These are phyloP conservation scores for Conopomorpha cramerella DNA, from an alignment of 1,140 invertebrate species.

Conservation along the genomic window DNA sequence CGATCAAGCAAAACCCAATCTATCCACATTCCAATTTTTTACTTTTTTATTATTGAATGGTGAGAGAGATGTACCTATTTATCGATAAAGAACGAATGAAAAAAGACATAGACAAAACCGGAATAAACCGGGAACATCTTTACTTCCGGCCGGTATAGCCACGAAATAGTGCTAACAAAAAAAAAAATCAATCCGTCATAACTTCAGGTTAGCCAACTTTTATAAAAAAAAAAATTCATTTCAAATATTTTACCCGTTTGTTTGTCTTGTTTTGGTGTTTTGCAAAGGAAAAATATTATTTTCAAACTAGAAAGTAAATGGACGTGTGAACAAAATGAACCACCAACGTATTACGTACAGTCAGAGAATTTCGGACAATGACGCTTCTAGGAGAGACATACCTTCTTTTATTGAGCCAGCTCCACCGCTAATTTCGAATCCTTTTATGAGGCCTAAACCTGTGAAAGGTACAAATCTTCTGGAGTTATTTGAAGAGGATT, in stretches of 20 bases:
- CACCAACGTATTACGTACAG: constrained; percentile 8
- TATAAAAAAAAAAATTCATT: not conserved
- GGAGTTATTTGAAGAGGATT: constrained; percentile 37
- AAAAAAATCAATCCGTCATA: not conserved
- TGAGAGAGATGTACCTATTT: too few species aligned
- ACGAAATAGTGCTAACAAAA: too few species aligned
- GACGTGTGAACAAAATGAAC: not conserved
- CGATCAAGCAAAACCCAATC: too few species aligned
- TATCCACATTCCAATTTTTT: too few species aligned
- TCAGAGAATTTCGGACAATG: constrained; percentile 22
- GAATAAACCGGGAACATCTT: too few species aligned
- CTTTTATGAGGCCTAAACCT: constrained; percentile 45
- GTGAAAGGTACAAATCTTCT: constrained; percentile 42
- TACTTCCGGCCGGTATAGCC: too few species aligned
- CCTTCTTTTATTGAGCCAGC: constrained; percentile 50
- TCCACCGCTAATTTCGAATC: constrained; percentile 46
- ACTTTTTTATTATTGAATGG: too few species aligned
- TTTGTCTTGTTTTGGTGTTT: constrained; percentile 1
- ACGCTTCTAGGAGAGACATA: constrained; percentile 26
- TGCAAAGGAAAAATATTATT: not conserved
- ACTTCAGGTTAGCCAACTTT: constrained; percentile 1
- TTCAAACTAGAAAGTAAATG: constrained; percentile 3
- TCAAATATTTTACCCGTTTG: constrained; percentile 4
- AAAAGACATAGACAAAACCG: too few species aligned
- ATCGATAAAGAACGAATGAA: too few species aligned